These are phyloP conservation scores for Megathymus violae DNA, from an alignment of 1,140 invertebrate genomes.

Conservation along the genomic window DNA sequence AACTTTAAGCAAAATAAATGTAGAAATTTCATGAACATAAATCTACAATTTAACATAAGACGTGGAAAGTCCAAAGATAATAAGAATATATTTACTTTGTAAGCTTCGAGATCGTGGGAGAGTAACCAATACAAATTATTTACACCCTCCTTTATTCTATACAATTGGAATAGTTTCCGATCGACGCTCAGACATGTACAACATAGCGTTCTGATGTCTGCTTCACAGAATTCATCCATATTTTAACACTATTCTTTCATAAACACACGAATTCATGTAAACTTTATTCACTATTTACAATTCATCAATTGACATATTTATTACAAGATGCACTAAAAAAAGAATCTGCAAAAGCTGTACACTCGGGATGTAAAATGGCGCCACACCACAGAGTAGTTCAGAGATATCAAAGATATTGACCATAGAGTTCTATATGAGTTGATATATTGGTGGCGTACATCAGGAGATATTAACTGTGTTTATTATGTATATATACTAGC, in stretches of 20 bases:
- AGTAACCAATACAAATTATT: constrained; percentile 64
- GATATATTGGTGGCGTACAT: no score
- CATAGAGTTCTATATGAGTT: no score
- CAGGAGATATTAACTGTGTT: no score
- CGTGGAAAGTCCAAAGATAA: neutral
- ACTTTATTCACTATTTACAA: neutral
- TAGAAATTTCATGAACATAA: no score
- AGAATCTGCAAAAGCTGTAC: constrained; percentile 13
- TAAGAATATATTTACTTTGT: constrained; percentile 50
- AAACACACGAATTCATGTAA: neutral
- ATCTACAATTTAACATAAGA: constrained; percentile 23
- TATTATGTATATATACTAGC: no score
- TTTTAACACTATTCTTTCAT: constrained; percentile 8
- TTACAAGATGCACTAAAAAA: constrained; percentile 12
- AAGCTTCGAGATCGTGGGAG: constrained; percentile 58
- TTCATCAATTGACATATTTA: neutral
- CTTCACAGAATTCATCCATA: constrained; percentile 52
- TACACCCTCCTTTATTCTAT: constrained; percentile 53
- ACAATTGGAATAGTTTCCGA: constrained; percentile 58
- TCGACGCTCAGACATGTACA: constrained; percentile 65
- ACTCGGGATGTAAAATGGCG: neutral
- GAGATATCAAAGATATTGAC: no score
- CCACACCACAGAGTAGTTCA: neutral
- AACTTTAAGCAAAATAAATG: no score
- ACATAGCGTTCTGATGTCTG: constrained; percentile 53